Conservation (phyloP, 1,140 invertebrate genomes). For the Cydia strobilella region DNA sequence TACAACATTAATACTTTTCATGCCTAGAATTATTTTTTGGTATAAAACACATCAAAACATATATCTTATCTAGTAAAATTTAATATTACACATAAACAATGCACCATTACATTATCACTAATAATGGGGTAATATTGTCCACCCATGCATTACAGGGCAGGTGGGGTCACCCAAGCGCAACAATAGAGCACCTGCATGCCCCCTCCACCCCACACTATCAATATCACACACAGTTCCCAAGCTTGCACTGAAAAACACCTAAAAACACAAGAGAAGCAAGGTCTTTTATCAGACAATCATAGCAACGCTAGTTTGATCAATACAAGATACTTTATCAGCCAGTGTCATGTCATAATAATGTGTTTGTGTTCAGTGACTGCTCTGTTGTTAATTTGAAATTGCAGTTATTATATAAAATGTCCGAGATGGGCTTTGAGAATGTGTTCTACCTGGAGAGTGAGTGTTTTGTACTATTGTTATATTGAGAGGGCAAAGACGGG, state of each 20-base stretch:
- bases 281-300: conserved; percentile 47
- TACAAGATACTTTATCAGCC: conserved; percentile 52
- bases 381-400: conserved; percentile 41
- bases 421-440: conserved; percentile 79
- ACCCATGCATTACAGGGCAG: conserved; percentile 69
- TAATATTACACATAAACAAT: conserved; percentile 1
- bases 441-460: conserved; percentile 80
- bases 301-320: conserved; percentile 75
- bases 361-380: conserved; percentile 46
- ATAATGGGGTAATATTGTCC: conserved; percentile 55
- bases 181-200: conserved; percentile 66
- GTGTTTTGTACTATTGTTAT: conserved; percentile 57
- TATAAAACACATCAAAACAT: neutral
- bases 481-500: conserved; percentile 57
- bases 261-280: conserved; percentile 47
- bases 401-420: conserved; percentile 59
- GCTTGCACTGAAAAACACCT: conserved; percentile 43
- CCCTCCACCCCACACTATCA: conserved; percentile 51
- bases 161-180: conserved; percentile 64
- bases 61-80: neutral
- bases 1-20: neutral
- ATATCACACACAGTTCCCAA: conserved; percentile 49
- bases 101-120: conserved; percentile 15
- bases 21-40: neutral
- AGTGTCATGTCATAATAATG: conserved; percentile 56